Base-by-base conservation (phyloP, 2,888 invertebrate species). In the Pollenia griseotomentosa region DNA sequence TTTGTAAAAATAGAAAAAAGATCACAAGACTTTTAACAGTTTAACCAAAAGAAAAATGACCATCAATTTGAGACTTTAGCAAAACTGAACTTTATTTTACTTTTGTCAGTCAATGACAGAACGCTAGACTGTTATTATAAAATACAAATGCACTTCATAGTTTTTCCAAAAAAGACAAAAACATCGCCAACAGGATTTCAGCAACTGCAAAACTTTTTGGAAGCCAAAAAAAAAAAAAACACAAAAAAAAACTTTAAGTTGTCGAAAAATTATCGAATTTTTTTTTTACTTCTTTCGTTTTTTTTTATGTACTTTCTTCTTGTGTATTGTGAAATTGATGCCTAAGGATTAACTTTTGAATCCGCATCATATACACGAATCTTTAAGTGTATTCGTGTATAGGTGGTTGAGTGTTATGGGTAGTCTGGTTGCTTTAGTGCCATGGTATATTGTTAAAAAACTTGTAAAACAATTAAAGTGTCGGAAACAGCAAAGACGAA, bases 201-300 rank as follows among this genome's bases (percentile, higher is more conserved):
- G 66, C 53, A 81, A 75, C 65, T 65, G 19, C 23, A 46, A 66
- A 81, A 81, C n/a, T 81, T 81, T 81, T 59, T 53, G 14, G 12
- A 83, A 77, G 46, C 77, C 81, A 74, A 81, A 81, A 73, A 79
- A 53, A 61, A 59, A 10, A 51, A 73, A 79, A 53, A 63, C 42
- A 10, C 42, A 73, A 68, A 87, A 81, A 77, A 77, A 81, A 87
- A 87, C 61, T 87, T 87, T 81, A 51, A 48, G 68, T 73, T 81
- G 77, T 78, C 40, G 48, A 80, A 81, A 77, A 87, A 63, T 74
- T 79, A 74, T 74, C 51, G 61, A 66, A 66, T 48, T 42, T 33
- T 59, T 65, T 14, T 66, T 79, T 44, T 46, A 57, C 0, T 73
- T 51, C 42, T 57, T 51, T 23, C 53, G 61, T 42, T 55, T 68